Conservation (phyloP, 2,888 invertebrate species). For the Lasioglossum lativentre region DNA sequence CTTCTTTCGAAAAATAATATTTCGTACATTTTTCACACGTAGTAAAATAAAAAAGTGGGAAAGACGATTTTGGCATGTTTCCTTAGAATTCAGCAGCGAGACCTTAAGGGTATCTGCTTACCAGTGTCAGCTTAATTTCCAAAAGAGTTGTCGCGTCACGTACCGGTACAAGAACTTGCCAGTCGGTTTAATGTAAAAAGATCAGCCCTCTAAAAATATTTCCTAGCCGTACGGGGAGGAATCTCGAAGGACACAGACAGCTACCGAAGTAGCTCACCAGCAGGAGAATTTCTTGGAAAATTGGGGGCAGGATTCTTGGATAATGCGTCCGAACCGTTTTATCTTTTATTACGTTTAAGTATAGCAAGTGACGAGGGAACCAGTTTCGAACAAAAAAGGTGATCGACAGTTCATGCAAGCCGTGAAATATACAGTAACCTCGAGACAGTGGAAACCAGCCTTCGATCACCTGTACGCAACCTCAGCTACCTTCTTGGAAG, state of each 20-base stretch:
- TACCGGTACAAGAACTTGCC: neutral
- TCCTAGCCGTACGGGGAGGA: neutral
- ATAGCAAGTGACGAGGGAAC: constrained; percentile 57
- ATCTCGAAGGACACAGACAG: neutral
- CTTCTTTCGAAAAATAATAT: no score
- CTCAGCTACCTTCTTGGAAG: constrained; percentile 63
- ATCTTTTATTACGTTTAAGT: constrained; percentile 56
- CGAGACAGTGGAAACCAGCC: constrained; percentile 73
- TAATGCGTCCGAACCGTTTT: constrained; percentile 47
- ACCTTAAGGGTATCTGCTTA: no score
- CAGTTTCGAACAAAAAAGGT: constrained; percentile 62
- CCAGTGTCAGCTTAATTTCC: no score
- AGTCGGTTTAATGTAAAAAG: neutral
- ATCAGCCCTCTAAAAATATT: neutral
- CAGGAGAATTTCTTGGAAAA: constrained; percentile 29
- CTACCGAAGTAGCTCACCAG: neutral
- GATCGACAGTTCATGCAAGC: constrained; percentile 57
- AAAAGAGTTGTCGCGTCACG: no score
- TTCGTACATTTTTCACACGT: no score
- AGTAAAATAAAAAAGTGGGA: no score
- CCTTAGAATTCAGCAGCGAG: no score
- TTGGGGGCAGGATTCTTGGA: constrained; percentile 31
- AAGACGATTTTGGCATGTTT: no score
- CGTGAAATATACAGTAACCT: constrained; percentile 67
- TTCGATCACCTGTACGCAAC: constrained; percentile 62